These are phyloP conservation scores for Yponomeuta malinellus DNA, from an alignment of 2,888 invertebrate genomes.

Conservation along the genomic window DNA sequence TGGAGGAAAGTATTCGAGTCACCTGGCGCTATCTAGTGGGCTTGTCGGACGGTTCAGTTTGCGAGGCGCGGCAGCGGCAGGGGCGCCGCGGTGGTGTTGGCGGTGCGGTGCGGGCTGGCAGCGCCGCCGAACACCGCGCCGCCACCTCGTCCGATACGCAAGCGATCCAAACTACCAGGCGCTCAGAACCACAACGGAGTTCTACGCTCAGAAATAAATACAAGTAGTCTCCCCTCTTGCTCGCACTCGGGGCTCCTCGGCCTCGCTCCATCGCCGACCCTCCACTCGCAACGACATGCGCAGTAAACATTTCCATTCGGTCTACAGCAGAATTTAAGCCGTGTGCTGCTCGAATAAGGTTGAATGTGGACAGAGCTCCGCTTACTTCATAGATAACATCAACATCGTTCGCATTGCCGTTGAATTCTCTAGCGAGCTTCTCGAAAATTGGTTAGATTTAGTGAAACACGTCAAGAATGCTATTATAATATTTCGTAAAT, in stretches of 20 bases:
- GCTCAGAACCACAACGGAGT: constrained; percentile 35
- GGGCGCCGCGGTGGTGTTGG: constrained; percentile 18
- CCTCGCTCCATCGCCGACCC: constrained; percentile 44
- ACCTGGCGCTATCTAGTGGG: constrained; percentile 19
- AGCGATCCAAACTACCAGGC: constrained; percentile 68
- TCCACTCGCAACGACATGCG: constrained; percentile 17
- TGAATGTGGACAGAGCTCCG: constrained; percentile 8
- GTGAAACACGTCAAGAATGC: constrained; percentile 56
- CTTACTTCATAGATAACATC: constrained; percentile 22
- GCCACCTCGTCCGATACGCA: constrained; percentile 72
- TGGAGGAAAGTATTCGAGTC: not conserved
- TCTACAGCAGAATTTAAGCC: constrained; percentile 29
- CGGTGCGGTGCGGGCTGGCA: constrained; percentile 28
- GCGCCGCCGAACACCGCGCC: constrained; percentile 42
- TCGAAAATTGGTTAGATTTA: constrained; percentile 51
- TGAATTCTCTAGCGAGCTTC: constrained; percentile 41
- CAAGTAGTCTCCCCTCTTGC: constrained; percentile 30
- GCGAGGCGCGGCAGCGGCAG: constrained; percentile 26
- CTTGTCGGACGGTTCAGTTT: constrained; percentile 18
- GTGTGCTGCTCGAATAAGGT: constrained; percentile 30
- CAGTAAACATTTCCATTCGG: constrained; percentile 23
- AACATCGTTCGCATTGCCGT: constrained; percentile 25
- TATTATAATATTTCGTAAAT: constrained; percentile 43
- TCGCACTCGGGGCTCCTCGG: constrained; percentile 39
- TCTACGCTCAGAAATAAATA: constrained; percentile 23